Conservation (phyloP, 2,888 invertebrate species). For the Odontomyia ornata region DNA sequence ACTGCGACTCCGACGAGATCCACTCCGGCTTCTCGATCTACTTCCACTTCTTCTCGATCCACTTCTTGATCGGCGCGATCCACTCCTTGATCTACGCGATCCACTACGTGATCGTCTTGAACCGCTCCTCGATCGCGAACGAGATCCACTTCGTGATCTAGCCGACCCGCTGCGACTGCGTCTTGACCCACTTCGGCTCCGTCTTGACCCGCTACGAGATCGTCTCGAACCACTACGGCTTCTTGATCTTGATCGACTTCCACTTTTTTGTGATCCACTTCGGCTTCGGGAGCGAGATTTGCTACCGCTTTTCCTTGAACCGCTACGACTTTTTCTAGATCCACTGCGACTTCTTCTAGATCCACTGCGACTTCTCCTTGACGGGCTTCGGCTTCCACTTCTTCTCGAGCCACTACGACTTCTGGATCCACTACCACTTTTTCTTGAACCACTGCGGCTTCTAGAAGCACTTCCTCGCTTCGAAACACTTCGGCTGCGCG, state of each 20-base stretch:
- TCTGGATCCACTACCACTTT: constrained; percentile 53
- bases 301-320: constrained; percentile 55
- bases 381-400: constrained; percentile 57
- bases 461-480: constrained; percentile 54
- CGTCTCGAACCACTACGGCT: constrained; percentile 55
- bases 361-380: constrained; percentile 52
- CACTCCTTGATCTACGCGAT: constrained; percentile 52
- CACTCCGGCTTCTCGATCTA: constrained; percentile 55
- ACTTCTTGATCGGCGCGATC: constrained; percentile 41
- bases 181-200: constrained; percentile 52
- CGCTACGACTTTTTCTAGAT: constrained; percentile 55
- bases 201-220: constrained; percentile 56
- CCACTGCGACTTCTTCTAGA: constrained; percentile 57
- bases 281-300: constrained; percentile 51
- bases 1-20: constrained; percentile 53
- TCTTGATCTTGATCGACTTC: constrained; percentile 52
- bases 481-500: constrained; percentile 56
- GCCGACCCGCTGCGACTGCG: constrained; percentile 51
- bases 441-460: constrained; percentile 47
- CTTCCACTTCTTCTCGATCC: constrained; percentile 44
- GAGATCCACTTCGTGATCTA: constrained; percentile 54
- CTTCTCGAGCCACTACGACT: constrained; percentile 56
- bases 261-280: constrained; percentile 56
- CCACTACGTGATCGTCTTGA: constrained; percentile 52
- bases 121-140: constrained; percentile 48